These are phyloP conservation scores for Arctocebus calabarensis DNA, from an alignment of 2,797 vertebrate species.

Conservation along the genomic window DNA sequence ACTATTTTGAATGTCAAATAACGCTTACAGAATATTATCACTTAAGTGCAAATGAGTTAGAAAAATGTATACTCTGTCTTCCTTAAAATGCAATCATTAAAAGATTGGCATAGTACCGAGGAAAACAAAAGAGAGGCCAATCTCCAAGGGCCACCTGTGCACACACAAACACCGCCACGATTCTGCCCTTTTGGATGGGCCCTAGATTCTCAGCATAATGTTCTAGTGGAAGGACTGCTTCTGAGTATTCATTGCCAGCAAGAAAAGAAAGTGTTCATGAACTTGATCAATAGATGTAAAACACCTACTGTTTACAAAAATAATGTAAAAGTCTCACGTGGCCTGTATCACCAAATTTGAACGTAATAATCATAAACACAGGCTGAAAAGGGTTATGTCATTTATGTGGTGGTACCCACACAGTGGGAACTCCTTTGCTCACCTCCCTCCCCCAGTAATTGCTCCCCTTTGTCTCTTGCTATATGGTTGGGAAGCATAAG, in stretches of 20 bases:
- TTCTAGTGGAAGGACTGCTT: not conserved
- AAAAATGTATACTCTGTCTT: not conserved
- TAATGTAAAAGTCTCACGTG: not conserved
- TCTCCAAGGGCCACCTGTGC: not conserved
- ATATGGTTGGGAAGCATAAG: not conserved
- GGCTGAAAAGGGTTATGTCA: not conserved
- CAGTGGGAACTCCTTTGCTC: not conserved
- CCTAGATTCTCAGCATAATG: not conserved
- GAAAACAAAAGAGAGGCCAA: not conserved
- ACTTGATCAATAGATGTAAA: not conserved
- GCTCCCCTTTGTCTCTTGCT: not conserved
- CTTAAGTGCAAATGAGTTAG: slow-evolving; percentile 37
- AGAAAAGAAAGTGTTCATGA: not conserved
- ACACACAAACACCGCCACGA: not conserved
- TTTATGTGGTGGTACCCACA: not conserved
- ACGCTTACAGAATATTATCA: not conserved
- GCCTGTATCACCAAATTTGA: not conserved
- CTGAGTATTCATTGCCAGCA: not conserved
- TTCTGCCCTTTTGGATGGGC: not conserved
- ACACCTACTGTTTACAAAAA: not conserved
- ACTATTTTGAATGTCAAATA: not conserved
- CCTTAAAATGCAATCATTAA: not conserved
- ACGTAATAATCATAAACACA: not conserved
- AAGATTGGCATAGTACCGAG: not conserved
- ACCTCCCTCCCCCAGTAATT: not conserved